These are phyloP conservation scores for Bungarus multicinctus DNA, from an alignment of 2,113 vertebrate genomes.

Conservation along the genomic window DNA sequence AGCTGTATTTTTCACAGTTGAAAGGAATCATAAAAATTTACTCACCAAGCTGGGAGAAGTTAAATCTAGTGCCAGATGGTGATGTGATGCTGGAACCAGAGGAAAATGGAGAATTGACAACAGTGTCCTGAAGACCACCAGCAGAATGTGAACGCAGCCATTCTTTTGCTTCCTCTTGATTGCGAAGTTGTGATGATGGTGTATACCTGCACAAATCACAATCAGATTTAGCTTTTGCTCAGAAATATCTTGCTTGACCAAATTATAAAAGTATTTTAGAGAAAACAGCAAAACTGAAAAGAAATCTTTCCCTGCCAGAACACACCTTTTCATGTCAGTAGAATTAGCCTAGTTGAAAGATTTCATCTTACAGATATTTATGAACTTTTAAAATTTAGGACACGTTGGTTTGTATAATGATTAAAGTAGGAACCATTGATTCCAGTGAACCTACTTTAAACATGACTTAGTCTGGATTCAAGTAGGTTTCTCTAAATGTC, in stretches of 20 bases:
- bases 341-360: too few relatives aligned
- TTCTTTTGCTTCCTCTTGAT: conserved; percentile 91
- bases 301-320: background rate
- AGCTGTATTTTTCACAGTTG: conserved; percentile 30
- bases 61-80: conserved; percentile 92
- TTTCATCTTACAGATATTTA: background rate
- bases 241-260: background rate
- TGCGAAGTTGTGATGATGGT: conserved; percentile 87
- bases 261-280: background rate
- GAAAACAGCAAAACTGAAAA: conserved; percentile 7
- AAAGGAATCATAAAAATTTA: conserved; percentile 28
- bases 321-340: background rate
- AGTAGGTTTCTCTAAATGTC: background rate
- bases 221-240: background rate
- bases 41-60: conserved; percentile 92
- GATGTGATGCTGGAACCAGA: conserved; percentile 94
- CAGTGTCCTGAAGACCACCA: conserved; percentile 90
- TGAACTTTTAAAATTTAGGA: background rate
- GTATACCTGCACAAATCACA: conserved; percentile 77
- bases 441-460: background rate
- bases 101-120: conserved; percentile 89
- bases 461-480: background rate
- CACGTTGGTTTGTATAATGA: background rate
- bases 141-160: conserved; percentile 95
- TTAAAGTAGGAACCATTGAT: background rate